phyloP scores from a whole-genome alignment of 2,888 invertebrate genomes.

The Mesorhabditis spiculigera region DNA sequence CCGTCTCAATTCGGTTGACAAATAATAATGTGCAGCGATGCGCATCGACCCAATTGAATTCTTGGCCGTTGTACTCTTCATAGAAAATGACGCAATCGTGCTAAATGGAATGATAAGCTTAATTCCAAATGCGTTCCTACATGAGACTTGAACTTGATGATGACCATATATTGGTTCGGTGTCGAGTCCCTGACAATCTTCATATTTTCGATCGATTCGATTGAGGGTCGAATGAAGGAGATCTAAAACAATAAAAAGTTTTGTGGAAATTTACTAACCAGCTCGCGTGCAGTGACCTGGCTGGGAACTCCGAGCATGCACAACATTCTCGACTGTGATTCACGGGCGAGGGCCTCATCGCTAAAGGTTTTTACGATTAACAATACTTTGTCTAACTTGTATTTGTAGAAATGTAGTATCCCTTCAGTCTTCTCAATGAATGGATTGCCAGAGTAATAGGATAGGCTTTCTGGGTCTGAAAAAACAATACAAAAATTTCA shows the following conservation, averaged over 20 bases:
- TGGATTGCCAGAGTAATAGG: slow-evolving; percentile 86
- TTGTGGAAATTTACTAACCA: slow-evolving; percentile 59
- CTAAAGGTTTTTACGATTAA: slow-evolving; percentile 10
- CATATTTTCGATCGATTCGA: slow-evolving; percentile 21
- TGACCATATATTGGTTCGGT: slow-evolving; percentile 95
- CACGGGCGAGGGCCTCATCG: slow-evolving; percentile 35
- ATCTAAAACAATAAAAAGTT: slow-evolving; percentile 60
- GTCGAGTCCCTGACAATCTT: slow-evolving; percentile 80
- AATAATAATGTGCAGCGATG: slow-evolving; percentile 89
- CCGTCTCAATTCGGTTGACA: slow-evolving; percentile 86
- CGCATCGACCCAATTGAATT: slow-evolving; percentile 88
- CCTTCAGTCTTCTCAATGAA: slow-evolving; percentile 94
- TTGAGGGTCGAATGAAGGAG: slow-evolving; percentile 72
- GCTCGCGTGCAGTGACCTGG: slow-evolving; percentile 84
- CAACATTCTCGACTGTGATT: slow-evolving; percentile 74
- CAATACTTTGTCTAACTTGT: slow-evolving; percentile 72
- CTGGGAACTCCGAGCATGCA: slow-evolving; percentile 86
- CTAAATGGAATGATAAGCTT: slow-evolving; percentile 60
- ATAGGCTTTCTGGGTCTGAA: slow-evolving; percentile 50
- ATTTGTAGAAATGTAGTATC: slow-evolving; percentile 91
- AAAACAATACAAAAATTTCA: not conserved
- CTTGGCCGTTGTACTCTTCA: slow-evolving; percentile 82
- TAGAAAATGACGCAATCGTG: slow-evolving; percentile 86
- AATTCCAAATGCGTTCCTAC: slow-evolving; percentile 44
- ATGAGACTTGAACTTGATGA: slow-evolving; percentile 75